These are phyloP conservation scores for Rallus limicola DNA, from an alignment of 2,113 vertebrate species.

Conservation along the genomic window DNA sequence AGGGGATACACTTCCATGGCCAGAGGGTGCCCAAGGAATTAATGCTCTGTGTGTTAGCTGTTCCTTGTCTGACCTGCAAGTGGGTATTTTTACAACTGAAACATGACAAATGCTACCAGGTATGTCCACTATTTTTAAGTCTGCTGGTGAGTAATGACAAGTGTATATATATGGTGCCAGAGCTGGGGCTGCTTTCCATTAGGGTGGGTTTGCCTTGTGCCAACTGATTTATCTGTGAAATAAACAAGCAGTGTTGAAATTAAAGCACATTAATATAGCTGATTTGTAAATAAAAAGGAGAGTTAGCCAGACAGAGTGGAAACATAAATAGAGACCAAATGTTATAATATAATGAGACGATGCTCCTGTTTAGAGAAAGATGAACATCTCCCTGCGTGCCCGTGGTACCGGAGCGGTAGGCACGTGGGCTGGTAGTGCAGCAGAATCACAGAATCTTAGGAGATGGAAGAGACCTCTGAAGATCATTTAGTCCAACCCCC, in stretches of 20 bases:
- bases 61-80: not conserved
- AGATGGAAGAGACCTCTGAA: no score
- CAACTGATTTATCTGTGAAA: constrained; percentile 27
- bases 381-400: not conserved
- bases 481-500: no score
- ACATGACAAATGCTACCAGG: not conserved
- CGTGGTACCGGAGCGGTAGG: not conserved
- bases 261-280: constrained; percentile 26
- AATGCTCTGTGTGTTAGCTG: not conserved
- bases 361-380: not conserved
- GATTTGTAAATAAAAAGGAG: constrained; percentile 51
- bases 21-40: not conserved
- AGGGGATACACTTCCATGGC: not conserved
- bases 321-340: constrained; percentile 60
- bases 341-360: not conserved
- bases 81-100: not conserved
- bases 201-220: not conserved
- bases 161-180: not conserved
- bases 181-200: not conserved
- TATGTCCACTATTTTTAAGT: not conserved
- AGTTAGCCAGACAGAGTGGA: constrained; percentile 29
- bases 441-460: not conserved
- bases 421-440: not conserved
- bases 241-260: constrained; percentile 30
- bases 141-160: not conserved